Conservation (phyloP, 1,140 invertebrate genomes). For the Euura saliciscinereae region DNA sequence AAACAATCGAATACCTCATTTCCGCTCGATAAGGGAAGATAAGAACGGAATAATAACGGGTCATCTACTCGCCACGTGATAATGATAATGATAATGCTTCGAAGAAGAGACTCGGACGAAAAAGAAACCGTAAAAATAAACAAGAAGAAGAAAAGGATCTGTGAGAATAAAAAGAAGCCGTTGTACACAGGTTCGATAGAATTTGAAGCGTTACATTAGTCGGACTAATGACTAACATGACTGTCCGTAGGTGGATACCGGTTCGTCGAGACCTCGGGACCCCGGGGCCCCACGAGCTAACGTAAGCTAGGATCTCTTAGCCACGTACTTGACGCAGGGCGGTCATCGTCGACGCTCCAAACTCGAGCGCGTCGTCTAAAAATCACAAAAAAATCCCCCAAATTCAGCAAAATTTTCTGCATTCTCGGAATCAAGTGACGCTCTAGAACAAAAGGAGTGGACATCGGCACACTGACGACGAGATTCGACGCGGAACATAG, state of each 20-base stretch:
- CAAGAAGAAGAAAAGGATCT: too few relatives aligned
- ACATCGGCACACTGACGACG: neutral
- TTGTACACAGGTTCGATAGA: conserved; percentile 17
- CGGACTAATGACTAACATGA: conserved; percentile 51
- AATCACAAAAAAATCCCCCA: neutral
- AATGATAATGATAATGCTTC: too few relatives aligned
- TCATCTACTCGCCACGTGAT: too few relatives aligned
- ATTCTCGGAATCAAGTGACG: neutral
- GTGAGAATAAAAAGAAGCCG: neutral
- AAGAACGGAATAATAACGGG: too few relatives aligned
- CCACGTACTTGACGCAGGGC: neutral
- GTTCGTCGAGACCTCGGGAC: conserved; percentile 33
- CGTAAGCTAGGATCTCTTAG: neutral
- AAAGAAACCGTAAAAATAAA: too few relatives aligned
- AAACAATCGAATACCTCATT: too few relatives aligned
- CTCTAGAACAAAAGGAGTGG: neutral
- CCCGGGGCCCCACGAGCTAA: neutral
- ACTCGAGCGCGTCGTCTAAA: neutral
- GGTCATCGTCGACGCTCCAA: neutral
- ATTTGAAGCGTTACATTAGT: conserved; percentile 48
- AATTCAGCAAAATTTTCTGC: too few relatives aligned
- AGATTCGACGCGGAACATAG: neutral
- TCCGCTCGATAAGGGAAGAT: too few relatives aligned
- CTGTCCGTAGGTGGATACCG: conserved; percentile 50
- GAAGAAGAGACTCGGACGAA: too few relatives aligned